Percentiles rank a stretch among this genome's conserved stretches.
phyloP scores from a whole-genome alignment of 92 coral and sea anemone genomes.

The Scolanthus callimorphus region DNA sequence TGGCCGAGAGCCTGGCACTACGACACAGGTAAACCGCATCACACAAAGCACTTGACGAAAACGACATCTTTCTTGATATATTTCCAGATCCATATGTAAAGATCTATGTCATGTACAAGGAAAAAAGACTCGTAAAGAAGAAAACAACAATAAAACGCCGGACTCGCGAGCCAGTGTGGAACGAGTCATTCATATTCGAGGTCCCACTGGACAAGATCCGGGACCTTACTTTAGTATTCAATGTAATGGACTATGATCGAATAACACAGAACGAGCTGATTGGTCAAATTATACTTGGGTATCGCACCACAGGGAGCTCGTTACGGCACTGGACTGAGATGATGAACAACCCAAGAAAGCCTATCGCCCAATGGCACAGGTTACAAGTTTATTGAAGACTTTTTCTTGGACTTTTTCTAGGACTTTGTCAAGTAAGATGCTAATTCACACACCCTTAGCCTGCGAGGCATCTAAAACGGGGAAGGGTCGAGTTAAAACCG shows the following conservation, averaged over 20 bases:
- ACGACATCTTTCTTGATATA: too few relatives aligned
- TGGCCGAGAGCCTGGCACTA: too few relatives aligned
- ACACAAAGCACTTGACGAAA: too few relatives aligned
- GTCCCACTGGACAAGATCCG: slow-evolving; percentile 92
- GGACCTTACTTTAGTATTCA: slow-evolving; percentile 85
- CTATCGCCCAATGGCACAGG: slow-evolving; percentile 95
- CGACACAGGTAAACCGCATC: too few relatives aligned
- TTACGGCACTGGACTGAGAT: slow-evolving; percentile 97
- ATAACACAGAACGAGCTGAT: slow-evolving; percentile 95
- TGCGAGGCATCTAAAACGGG: too few relatives aligned
- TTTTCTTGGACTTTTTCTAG: too few relatives aligned
- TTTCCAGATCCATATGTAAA: slow-evolving; percentile 93
- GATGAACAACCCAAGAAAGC: slow-evolving; percentile 97
- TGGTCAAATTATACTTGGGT: slow-evolving; percentile 88
- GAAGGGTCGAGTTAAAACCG: too few relatives aligned
- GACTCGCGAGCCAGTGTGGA: slow-evolving; percentile 96
- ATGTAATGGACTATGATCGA: slow-evolving; percentile 96
- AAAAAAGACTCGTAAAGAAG: slow-evolving; percentile 85
- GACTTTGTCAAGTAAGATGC: too few relatives aligned
- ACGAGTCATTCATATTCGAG: slow-evolving; percentile 90
- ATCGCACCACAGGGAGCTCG: slow-evolving; percentile 92
- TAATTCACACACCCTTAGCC: too few relatives aligned
- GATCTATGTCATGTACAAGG: slow-evolving; percentile 80
- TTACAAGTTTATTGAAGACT: too few relatives aligned
- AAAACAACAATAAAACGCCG: slow-evolving; percentile 93